These are phyloP conservation scores for Muraenolepis orangiensis DNA, from an alignment of 2,797 vertebrate genomes.

Conservation along the genomic window DNA sequence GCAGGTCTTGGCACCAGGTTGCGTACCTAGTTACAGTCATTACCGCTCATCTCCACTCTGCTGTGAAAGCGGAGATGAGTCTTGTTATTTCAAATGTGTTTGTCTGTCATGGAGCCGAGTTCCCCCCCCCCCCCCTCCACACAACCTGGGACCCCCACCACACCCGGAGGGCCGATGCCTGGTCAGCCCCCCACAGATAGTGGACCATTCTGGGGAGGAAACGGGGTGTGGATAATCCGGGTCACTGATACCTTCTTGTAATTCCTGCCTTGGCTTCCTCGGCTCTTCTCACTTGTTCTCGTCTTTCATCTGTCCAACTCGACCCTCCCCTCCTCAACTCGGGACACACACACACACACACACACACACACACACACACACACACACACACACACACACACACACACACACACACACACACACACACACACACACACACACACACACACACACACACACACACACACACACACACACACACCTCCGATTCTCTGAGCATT, in stretches of 20 bases:
- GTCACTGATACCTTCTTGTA: slow-evolving; percentile 47
- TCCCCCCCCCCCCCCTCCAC: not conserved
- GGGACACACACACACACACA: not conserved
- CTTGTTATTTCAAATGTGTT: slow-evolving; percentile 25
- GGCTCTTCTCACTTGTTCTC: slow-evolving; percentile 17
- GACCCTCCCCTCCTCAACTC: slow-evolving; percentile 7
- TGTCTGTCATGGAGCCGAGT: slow-evolving; percentile 10
- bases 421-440: not conserved
- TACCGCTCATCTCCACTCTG: slow-evolving; percentile 46
- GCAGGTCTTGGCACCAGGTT: slow-evolving; percentile 25
- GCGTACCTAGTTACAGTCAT: slow-evolving; percentile 38
- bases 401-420: not conserved
- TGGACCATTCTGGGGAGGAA: slow-evolving; percentile 64
- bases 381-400: not conserved
- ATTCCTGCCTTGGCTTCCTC: slow-evolving; percentile 23
- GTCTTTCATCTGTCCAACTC: slow-evolving; percentile 5
- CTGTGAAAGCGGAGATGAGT: slow-evolving; percentile 48
- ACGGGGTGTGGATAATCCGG: slow-evolving; percentile 63
- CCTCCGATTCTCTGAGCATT: not conserved
- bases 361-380: not conserved
- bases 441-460: no score
- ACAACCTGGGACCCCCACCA: slow-evolving; percentile 3
- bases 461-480: no score
- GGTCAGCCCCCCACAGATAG: slow-evolving; percentile 43
- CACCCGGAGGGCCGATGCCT: slow-evolving; percentile 45